A percentile compares a stretch with the other conserved stretches of the same genome.
Evolutionary conservation across 2,113 vertebrate species (phyloP).

Genomic region (Zootoca vivipara): DNA sequence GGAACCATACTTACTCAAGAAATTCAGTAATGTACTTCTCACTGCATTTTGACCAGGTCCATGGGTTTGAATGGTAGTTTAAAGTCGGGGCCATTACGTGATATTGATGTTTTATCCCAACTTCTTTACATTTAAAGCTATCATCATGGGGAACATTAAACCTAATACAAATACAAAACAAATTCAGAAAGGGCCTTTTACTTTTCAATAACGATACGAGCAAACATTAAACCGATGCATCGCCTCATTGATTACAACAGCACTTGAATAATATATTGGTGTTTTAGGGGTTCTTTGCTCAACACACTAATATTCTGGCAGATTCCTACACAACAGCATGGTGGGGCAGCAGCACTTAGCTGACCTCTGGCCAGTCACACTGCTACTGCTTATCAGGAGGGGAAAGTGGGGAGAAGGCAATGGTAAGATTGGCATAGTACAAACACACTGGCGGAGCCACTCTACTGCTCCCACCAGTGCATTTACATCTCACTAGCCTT

Average conservation of each 20-base stretch:
- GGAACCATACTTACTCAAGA: slow-evolving; percentile 87
- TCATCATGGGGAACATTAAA: slow-evolving; percentile 98
- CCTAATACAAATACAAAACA: slow-evolving; percentile 75
- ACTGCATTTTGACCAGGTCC: slow-evolving; percentile 98
- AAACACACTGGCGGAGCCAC: too few species aligned
- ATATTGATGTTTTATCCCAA: slow-evolving; percentile 89
- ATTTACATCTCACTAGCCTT: too few species aligned
- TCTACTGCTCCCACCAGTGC: too few species aligned
- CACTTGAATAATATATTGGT: background rate
- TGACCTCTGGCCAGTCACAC: too few species aligned
- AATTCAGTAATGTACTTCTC: slow-evolving; percentile 98
- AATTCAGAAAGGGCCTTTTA: slow-evolving; percentile 36
- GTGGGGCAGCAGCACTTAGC: too few species aligned
- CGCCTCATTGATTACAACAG: background rate
- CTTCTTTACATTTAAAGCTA: slow-evolving; percentile 93
- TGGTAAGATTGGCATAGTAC: too few species aligned
- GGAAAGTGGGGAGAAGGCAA: too few species aligned
- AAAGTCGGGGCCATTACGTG: slow-evolving; percentile 97
- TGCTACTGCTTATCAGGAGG: too few species aligned
- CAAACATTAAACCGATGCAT: background rate
- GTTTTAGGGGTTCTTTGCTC: background rate
- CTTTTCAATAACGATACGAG: background rate
- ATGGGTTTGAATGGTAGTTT: slow-evolving; percentile 94
- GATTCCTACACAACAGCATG: too few species aligned
- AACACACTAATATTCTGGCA: background rate